These are phyloP conservation scores for Malurus leucopterus DNA, from an alignment of 2,797 vertebrate species.

Conservation along the genomic window DNA sequence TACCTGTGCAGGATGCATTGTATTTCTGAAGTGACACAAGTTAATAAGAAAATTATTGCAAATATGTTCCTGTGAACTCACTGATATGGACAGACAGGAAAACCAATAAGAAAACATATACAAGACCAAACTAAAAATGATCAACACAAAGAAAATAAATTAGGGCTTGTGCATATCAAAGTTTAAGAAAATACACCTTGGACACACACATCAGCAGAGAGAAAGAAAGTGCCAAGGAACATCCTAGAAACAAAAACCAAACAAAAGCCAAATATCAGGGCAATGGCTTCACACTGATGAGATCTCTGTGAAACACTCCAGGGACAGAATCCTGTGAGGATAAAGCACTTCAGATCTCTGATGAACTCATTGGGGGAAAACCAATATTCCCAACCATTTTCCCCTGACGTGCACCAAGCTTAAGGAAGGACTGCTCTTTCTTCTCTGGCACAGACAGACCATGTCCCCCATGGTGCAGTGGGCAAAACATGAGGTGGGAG, in stretches of 20 bases:
- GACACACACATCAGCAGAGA: not conserved
- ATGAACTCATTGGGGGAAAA: not conserved
- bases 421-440: not conserved
- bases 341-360: not conserved
- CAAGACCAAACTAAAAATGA: not conserved
- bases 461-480: not conserved
- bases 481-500: not conserved
- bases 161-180: not conserved
- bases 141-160: not conserved
- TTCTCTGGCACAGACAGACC: not conserved
- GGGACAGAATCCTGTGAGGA: not conserved
- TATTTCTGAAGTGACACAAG: not conserved
- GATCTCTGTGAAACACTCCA: not conserved
- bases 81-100: not conserved
- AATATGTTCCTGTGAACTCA: not conserved
- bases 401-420: not conserved
- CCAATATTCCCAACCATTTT: not conserved
- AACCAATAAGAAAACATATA: not conserved
- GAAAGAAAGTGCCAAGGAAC: not conserved
- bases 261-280: not conserved
- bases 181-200: not conserved
- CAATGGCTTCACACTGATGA: not conserved
- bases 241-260: not conserved
- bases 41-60: not conserved
- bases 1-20: accelerated